Conservation (phyloP, 2,113 vertebrate species). For the Rutilus rutilus region DNA sequence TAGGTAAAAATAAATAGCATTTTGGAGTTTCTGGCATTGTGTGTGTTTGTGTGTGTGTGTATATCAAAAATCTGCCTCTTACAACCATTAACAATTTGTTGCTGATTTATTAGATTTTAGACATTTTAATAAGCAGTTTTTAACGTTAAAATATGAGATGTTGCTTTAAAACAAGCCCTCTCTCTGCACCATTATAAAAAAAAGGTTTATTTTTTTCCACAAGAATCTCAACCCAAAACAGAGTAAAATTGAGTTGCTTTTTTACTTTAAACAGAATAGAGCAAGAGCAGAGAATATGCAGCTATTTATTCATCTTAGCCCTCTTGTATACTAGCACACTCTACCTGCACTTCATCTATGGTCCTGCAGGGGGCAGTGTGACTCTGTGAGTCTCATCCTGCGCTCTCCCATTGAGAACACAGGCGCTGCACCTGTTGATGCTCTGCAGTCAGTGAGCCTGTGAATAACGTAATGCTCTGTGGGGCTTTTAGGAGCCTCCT, state of each 20-base stretch:
- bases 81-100: neutral
- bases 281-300: neutral
- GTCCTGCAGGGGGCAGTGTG: slow-evolving; percentile 62
- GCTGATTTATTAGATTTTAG: neutral
- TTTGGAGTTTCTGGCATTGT: no score
- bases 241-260: neutral
- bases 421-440: slow-evolving; percentile 50
- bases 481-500: slow-evolving; percentile 31
- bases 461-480: slow-evolving; percentile 40
- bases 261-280: neutral
- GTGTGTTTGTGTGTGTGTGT: no score
- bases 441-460: slow-evolving; percentile 43
- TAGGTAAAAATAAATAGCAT: no score
- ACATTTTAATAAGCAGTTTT: neutral
- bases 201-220: neutral
- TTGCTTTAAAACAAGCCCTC: neutral
- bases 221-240: neutral
- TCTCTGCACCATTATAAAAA: neutral
- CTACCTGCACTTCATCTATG: neutral
- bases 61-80: neutral
- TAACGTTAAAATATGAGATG: neutral
- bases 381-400: slow-evolving; percentile 36
- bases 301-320: neutral
- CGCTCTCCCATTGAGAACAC: neutral
- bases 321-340: neutral